Evolutionary conservation across 2,113 vertebrate genomes (phyloP).

Genomic region (Plectropomus leopardus): DNA sequence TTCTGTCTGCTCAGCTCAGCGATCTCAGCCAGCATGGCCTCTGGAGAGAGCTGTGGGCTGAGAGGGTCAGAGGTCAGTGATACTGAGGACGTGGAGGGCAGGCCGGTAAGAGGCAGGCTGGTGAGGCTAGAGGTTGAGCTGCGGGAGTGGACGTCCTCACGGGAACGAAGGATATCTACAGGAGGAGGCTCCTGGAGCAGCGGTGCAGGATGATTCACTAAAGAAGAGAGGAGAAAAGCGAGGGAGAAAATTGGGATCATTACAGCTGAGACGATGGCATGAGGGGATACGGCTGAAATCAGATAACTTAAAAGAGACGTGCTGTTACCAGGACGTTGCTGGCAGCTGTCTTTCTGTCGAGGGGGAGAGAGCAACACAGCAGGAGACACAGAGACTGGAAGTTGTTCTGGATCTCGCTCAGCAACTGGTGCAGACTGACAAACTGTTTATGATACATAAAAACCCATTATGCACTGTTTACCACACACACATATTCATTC

Average conservation of each 20-base stretch:
- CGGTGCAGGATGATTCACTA: slow-evolving; percentile 22
- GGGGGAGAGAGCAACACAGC: slow-evolving; percentile 91
- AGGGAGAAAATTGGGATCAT: not conserved
- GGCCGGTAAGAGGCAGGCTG: slow-evolving; percentile 69
- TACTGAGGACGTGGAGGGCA: slow-evolving; percentile 54
- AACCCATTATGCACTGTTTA: not conserved
- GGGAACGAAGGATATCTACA: slow-evolving; percentile 36
- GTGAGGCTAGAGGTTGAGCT: slow-evolving; percentile 67
- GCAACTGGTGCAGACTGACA: slow-evolving; percentile 8
- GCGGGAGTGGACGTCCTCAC: slow-evolving; percentile 57
- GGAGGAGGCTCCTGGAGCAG: slow-evolving; percentile 13
- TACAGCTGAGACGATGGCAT: not conserved
- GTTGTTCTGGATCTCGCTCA: slow-evolving; percentile 25
- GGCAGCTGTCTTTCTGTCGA: slow-evolving; percentile 84
- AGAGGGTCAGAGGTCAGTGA: slow-evolving; percentile 59
- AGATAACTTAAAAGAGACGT: not conserved
- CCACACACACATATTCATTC: not conserved
- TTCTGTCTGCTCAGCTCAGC: slow-evolving; percentile 88
- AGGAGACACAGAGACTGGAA: slow-evolving; percentile 75
- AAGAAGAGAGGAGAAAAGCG: not conserved
- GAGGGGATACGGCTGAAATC: not conserved
- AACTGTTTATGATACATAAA: slow-evolving; percentile 22
- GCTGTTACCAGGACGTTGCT: slow-evolving; percentile 68
- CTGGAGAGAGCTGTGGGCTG: slow-evolving; percentile 65
- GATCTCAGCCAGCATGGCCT: slow-evolving; percentile 85